A percentile compares a stretch with the other conserved stretches of the same genome.
Evolutionary conservation across 2,113 vertebrate species (phyloP).

Genomic region (Perca schrenkii): DNA sequence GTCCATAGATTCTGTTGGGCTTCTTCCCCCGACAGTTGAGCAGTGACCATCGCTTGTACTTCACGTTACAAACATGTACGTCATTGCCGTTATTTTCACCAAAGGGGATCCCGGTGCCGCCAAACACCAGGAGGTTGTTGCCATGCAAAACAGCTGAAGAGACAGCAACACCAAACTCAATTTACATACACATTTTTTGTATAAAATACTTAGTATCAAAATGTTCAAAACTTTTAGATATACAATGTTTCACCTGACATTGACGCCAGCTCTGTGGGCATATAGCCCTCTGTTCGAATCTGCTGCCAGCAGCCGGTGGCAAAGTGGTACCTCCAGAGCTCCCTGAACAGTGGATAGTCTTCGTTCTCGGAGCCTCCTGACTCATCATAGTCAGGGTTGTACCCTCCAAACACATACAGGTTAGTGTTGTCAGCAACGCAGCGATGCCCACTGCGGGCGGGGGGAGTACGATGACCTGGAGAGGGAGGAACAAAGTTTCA

Average conservation of each 20-base stretch:
- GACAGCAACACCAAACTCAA: constrained; percentile 3
- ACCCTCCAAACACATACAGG: constrained; percentile 97
- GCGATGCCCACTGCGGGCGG: constrained; percentile 95
- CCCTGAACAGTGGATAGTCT: constrained; percentile 96
- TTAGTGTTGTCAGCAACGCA: constrained; percentile 96
- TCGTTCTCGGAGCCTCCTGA: constrained; percentile 95
- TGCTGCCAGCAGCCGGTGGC: constrained; percentile 97
- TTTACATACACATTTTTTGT: not conserved
- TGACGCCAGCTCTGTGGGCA: constrained; percentile 96
- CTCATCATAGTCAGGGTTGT: constrained; percentile 97
- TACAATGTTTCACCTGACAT: constrained; percentile 91
- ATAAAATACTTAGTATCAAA: not conserved
- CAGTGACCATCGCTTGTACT: constrained; percentile 96
- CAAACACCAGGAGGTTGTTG: constrained; percentile 97
- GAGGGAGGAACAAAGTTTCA: not conserved
- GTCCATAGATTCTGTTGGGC: constrained; percentile 96
- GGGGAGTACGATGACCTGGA: constrained; percentile 89
- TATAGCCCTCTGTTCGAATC: constrained; percentile 95
- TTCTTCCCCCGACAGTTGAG: constrained; percentile 97
- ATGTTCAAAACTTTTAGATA: not conserved
- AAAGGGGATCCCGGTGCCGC: constrained; percentile 97
- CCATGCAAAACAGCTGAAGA: constrained; percentile 93
- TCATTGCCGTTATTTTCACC: constrained; percentile 98
- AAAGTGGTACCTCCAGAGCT: constrained; percentile 97
- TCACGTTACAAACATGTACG: constrained; percentile 97